Base-by-base conservation (phyloP, 2,797 vertebrate species). In the Zenarchopterus dispar region DNA sequence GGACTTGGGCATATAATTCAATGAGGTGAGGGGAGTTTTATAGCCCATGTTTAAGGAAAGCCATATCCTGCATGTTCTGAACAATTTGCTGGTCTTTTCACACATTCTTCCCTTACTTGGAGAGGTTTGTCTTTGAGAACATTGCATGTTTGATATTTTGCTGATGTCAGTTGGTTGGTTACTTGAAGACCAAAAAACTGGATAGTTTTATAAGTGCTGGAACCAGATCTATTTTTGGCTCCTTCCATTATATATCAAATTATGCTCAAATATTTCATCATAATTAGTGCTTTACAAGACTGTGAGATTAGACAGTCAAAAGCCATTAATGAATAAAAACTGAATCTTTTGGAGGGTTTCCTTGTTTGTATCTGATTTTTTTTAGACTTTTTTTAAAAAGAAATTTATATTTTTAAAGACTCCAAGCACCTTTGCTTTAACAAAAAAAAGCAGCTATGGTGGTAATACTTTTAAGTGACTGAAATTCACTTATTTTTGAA, bases 1-100 rank as follows among this genome's bases (percentile, higher is more conserved):
- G 62, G 72, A 80, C 80, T 87, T 88, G 78, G 80, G 88, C 86
- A 78, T 89, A 86, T 88, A 92, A 90, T 68, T 89, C 90, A 89
- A 82, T 70, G 70, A 82, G 67, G 76, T 82, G 82, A 85, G 78
- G 67, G 84, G 86, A 75, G 87, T 77, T 92, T 93, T 92, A 92
- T 92, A 76, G 87, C 83, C 76, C 82, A 43, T 78, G 80, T 87
- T 87, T 78, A 54, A 62, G 76, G 73, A 77, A 71, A 84, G 82
- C 67, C 81, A 84, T 87, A 84, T 70, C 72, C 84, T 66, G 77
- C 80, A 80, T 82, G 86, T 91, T 85, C 81, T 85, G 84, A 82
- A 70, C 84, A 86, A 89, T 92, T 92, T 89, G 78, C 81, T 77
- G 64, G 76, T 62, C 73, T 81, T 84, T 85, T 84, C 85, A 77